These are phyloP conservation scores for Aplocera efformata DNA, from an alignment of 2,888 invertebrate species.

Conservation along the genomic window DNA sequence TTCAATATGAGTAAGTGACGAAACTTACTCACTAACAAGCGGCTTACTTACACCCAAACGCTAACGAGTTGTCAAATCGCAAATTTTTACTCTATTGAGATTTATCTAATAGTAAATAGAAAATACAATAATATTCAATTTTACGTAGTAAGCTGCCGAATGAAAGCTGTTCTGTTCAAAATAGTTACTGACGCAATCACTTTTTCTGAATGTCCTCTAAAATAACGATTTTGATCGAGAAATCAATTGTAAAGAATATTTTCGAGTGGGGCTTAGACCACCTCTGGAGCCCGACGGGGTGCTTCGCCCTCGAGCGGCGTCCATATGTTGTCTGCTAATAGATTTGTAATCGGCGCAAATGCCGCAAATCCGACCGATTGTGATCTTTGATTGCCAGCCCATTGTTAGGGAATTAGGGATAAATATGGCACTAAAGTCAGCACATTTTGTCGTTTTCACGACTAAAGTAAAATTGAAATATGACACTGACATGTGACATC, in stretches of 20 bases:
- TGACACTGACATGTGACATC: neutral
- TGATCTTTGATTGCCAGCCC: constrained; percentile 44
- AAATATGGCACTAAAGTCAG: constrained; percentile 17
- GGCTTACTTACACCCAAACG: no score
- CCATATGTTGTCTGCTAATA: constrained; percentile 71
- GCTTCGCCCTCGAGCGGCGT: constrained; percentile 42
- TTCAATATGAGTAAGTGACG: no score
- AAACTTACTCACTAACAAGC: no score
- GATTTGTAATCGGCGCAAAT: constrained; percentile 66
- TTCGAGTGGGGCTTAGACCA: constrained; percentile 34
- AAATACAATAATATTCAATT: no score
- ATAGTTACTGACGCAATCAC: neutral
- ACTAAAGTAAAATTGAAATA: neutral
- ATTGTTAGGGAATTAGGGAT: constrained; percentile 22
- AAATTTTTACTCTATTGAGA: no score
- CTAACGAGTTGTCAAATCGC: no score
- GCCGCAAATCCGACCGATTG: constrained; percentile 62
- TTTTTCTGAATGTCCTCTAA: constrained; percentile 12
- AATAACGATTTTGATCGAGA: constrained; percentile 4
- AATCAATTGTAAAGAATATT: constrained; percentile 9
- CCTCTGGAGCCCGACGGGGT: constrained; percentile 48
- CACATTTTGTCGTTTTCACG: neutral
- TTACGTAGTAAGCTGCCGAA: no score
- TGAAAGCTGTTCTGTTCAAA: neutral
- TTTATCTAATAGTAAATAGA: no score